Conservation (phyloP, 2,113 vertebrate species). For the Chaetops frenatus region DNA sequence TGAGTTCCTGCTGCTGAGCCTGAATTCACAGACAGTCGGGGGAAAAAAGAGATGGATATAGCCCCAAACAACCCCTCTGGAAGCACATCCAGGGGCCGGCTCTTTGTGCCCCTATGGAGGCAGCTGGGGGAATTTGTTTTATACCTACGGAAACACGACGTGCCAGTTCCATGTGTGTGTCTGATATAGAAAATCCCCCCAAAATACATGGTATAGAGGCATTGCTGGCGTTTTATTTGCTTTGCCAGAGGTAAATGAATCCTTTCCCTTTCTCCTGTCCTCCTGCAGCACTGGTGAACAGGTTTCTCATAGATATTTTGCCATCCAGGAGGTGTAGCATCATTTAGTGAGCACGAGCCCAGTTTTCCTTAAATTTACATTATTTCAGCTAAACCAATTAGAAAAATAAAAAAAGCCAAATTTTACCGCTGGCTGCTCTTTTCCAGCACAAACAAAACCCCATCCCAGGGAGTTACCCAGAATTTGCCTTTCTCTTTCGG, state of each 20-base stretch:
- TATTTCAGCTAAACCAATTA: background rate
- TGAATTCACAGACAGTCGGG: constrained; percentile 57
- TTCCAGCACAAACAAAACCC: background rate
- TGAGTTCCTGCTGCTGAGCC: constrained; percentile 70
- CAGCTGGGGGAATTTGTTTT: background rate
- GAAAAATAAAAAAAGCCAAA: background rate
- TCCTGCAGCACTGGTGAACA: background rate
- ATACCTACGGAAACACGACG: background rate
- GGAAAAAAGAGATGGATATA: constrained; percentile 1
- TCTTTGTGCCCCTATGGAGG: background rate
- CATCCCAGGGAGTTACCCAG: background rate
- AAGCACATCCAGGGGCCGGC: background rate
- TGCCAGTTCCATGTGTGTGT: background rate
- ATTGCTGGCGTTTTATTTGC: background rate
- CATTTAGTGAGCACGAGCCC: background rate
- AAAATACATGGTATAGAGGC: background rate
- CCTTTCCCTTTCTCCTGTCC: background rate
- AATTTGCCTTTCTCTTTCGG: constrained; percentile 9
- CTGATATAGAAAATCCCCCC: background rate
- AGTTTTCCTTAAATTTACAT: background rate
- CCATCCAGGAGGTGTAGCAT: background rate
- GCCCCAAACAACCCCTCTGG: constrained; percentile 55
- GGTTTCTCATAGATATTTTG: background rate
- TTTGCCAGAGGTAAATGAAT: background rate
- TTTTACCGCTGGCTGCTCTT: background rate